Conservation (phyloP, 35 echinoderm and acorn worm species). For the Ptychodera flava region DNA sequence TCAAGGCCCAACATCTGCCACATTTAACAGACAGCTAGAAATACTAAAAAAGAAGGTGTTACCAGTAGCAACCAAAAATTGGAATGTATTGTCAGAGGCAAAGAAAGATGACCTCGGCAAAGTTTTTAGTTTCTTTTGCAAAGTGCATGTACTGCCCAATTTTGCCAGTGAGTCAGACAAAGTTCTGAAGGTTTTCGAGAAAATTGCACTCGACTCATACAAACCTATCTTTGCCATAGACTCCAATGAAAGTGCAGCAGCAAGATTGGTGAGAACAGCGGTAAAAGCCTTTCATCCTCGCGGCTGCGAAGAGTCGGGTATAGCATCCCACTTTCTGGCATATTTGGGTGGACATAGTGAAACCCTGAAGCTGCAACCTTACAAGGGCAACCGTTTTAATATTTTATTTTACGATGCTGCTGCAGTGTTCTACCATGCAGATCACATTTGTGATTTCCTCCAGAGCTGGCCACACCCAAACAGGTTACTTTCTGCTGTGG, state of each 20-base stretch:
- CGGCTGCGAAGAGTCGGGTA: too few relatives aligned
- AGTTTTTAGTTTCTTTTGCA: conserved; percentile 34
- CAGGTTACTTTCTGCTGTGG: conserved; percentile 27
- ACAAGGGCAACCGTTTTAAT: conserved; percentile 38
- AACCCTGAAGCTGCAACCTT: too few relatives aligned
- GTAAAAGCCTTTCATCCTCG: conserved; percentile 50
- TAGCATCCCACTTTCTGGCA: too few relatives aligned
- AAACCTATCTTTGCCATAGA: conserved; percentile 20
- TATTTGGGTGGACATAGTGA: too few relatives aligned
- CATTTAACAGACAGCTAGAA: conserved; percentile 15
- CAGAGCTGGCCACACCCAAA: conserved; percentile 22
- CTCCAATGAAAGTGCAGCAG: too few relatives aligned
- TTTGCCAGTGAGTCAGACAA: conserved; percentile 39
- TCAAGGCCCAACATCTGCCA: conserved; percentile 49
- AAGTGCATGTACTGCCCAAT: conserved; percentile 48
- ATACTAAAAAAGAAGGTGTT: not conserved
- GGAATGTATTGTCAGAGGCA: conserved; percentile 4
- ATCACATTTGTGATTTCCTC: conserved; percentile 40
- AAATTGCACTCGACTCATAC: conserved; percentile 19
- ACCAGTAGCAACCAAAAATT: conserved; percentile 13
- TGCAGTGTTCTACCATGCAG: conserved; percentile 16
- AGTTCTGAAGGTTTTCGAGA: conserved; percentile 33
- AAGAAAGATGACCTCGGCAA: not conserved
- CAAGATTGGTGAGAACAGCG: conserved; percentile 37
- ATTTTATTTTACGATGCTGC: conserved; percentile 52